These are phyloP conservation scores for Paratrypauchen microcephalus DNA, from an alignment of 2,797 vertebrate species.

Conservation along the genomic window DNA sequence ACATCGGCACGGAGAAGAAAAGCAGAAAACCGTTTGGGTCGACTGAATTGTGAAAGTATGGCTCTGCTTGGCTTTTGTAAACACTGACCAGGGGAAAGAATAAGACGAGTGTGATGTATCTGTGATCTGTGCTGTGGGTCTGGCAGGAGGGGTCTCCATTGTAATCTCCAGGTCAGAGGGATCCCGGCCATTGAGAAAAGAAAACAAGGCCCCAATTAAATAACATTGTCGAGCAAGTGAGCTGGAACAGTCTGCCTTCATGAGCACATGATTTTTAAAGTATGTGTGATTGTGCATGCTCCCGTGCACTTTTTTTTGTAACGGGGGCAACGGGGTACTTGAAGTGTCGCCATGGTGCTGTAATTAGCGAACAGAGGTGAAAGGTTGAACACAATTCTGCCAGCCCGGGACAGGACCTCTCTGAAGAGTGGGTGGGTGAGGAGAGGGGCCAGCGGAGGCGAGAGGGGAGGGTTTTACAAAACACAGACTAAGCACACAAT, in stretches of 20 bases:
- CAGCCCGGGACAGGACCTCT: constrained; percentile 81
- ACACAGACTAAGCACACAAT: constrained; percentile 49
- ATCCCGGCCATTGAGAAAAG: constrained; percentile 71
- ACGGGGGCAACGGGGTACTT: constrained; percentile 76
- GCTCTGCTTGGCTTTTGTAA: constrained; percentile 52
- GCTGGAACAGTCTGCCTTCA: constrained; percentile 41
- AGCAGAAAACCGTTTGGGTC: constrained; percentile 32
- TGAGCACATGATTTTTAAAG: constrained; percentile 2
- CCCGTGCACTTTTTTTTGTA: constrained; percentile 43
- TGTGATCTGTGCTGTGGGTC: constrained; percentile 38
- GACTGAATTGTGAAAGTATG: constrained; percentile 31
- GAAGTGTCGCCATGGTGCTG: constrained; percentile 88
- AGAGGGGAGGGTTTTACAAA: constrained; percentile 47
- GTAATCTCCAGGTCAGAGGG: constrained; percentile 68
- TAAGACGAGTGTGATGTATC: constrained; percentile 27
- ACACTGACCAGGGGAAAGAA: constrained; percentile 57
- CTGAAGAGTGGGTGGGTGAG: constrained; percentile 75
- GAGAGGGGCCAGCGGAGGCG: constrained; percentile 31
- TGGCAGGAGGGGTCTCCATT: constrained; percentile 48
- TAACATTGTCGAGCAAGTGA: constrained; percentile 79
- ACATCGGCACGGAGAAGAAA: constrained; percentile 21
- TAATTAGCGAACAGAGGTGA: constrained; percentile 91
- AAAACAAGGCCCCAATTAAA: constrained; percentile 87
- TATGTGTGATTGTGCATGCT: constrained; percentile 13
- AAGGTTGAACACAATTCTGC: constrained; percentile 86